Evolutionary conservation across 2,888 invertebrate genomes (phyloP).

Genomic region (Furcula furcula): DNA sequence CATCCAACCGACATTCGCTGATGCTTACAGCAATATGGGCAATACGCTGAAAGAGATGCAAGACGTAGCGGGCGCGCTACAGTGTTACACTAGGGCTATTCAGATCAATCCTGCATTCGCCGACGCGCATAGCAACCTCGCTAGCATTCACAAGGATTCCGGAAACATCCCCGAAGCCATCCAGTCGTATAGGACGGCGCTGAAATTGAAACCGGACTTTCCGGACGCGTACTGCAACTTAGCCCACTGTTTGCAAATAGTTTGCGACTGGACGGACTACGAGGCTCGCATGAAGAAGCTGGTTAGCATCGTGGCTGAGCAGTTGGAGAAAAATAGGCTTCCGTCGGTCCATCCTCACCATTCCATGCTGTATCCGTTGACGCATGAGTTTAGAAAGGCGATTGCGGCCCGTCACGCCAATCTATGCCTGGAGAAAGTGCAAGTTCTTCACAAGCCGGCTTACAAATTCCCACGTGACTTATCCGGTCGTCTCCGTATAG

Average conservation of each 20-base stretch:
- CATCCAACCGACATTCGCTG: conserved; percentile 99
- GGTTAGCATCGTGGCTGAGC: conserved; percentile 98
- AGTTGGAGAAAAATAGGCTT: conserved; percentile 96
- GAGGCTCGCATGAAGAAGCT: conserved; percentile 98
- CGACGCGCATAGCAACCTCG: conserved; percentile 99
- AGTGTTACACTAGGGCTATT: conserved; percentile 98
- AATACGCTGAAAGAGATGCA: conserved; percentile 99
- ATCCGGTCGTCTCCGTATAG: conserved; percentile 90
- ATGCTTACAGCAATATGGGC: conserved; percentile 99
- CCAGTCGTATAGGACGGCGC: conserved; percentile 97
- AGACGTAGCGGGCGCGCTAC: conserved; percentile 97
- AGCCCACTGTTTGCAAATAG: conserved; percentile 99
- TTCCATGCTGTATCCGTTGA: conserved; percentile 99
- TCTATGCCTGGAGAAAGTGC: conserved; percentile 98
- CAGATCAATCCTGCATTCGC: conserved; percentile 99
- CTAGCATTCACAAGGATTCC: conserved; percentile 99
- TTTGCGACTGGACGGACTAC: conserved; percentile 99
- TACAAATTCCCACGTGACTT: conserved; percentile 90
- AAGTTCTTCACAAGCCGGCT: conserved; percentile 94
- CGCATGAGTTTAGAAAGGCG: conserved; percentile 96
- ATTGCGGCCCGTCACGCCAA: conserved; percentile 99
- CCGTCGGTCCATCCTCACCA: conserved; percentile 99
- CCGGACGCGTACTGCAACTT: conserved; percentile 99
- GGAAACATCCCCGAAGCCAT: conserved; percentile 99
- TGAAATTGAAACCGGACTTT: conserved; percentile 99